Evolutionary conservation across 2,888 invertebrate genomes (phyloP).

Genomic region (Dysmachus trigonus): DNA sequence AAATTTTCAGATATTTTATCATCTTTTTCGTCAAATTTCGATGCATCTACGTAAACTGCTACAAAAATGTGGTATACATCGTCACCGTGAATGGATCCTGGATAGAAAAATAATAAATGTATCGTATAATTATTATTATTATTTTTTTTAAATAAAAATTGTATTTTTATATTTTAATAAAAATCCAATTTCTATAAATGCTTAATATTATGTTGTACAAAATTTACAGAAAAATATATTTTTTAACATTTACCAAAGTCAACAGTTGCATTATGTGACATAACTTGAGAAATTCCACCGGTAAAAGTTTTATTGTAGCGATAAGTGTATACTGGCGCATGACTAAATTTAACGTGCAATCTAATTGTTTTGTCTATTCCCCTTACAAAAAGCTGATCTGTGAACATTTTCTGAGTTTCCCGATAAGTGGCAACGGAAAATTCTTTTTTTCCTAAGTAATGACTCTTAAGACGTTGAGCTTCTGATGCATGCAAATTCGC

Average conservation of each 20-base stretch:
- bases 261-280: slow-evolving; percentile 65
- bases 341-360: slow-evolving; percentile 66
- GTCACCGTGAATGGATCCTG: slow-evolving; percentile 67
- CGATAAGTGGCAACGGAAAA: slow-evolving; percentile 66
- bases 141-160: neutral
- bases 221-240: neutral
- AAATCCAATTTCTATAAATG: neutral
- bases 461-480: slow-evolving; percentile 67
- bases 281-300: slow-evolving; percentile 68
- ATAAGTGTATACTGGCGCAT: slow-evolving; percentile 72
- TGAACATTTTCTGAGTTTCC: slow-evolving; percentile 66
- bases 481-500: slow-evolving; percentile 59
- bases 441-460: slow-evolving; percentile 67
- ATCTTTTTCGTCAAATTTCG: neutral
- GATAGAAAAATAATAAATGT: neutral
- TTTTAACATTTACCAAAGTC: slow-evolving; percentile 66
- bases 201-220: slow-evolving; percentile 58
- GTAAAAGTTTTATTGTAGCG: slow-evolving; percentile 71
- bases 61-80: slow-evolving; percentile 64
- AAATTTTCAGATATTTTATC: neutral
- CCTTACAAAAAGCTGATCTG: slow-evolving; percentile 72
- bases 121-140: too few species aligned
- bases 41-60: neutral
- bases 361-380: slow-evolving; percentile 71
- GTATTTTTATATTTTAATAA: too few species aligned